A percentile compares a stretch with the other conserved stretches of the same genome.
These are phyloP conservation scores for Macrosteles quadrilineatus DNA, from an alignment of 1,140 invertebrate species.

Conservation along the genomic window DNA sequence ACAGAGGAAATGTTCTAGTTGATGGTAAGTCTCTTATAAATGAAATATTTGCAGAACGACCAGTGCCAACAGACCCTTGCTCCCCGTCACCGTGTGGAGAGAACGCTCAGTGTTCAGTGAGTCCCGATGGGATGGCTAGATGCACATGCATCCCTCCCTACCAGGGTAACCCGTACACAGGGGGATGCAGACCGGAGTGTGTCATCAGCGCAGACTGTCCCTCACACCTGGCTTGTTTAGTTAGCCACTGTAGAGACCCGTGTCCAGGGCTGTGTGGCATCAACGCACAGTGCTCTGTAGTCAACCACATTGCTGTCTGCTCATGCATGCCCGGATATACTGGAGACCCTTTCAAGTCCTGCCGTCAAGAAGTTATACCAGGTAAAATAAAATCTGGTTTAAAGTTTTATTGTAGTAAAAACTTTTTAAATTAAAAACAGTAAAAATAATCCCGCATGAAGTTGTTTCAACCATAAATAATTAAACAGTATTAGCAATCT, in stretches of 20 bases:
- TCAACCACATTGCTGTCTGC: constrained; percentile 80
- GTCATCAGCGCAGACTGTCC: constrained; percentile 77
- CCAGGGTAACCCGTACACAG: constrained; percentile 60
- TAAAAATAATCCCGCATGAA: too few species aligned
- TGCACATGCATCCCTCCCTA: constrained; percentile 85
- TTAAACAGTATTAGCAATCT: too few species aligned
- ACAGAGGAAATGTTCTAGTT: too few species aligned
- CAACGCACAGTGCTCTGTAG: constrained; percentile 75
- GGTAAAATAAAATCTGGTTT: not conserved
- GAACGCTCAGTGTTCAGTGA: constrained; percentile 73
- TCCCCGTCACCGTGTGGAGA: constrained; percentile 79
- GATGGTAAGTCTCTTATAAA: too few species aligned
- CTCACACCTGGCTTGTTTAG: constrained; percentile 76
- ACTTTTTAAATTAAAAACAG: too few species aligned
- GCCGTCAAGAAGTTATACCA: constrained; percentile 52
- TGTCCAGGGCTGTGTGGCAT: constrained; percentile 81
- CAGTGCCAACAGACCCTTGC: constrained; percentile 63
- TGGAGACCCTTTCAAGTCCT: constrained; percentile 81
- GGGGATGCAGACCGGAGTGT: constrained; percentile 71
- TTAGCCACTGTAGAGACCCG: constrained; percentile 80
- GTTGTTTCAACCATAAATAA: too few species aligned
- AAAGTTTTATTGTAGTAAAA: too few species aligned
- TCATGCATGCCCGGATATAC: constrained; percentile 71
- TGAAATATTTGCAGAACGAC: not conserved
- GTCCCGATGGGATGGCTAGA: constrained; percentile 64